These are phyloP conservation scores for Pachypanchax playfairii DNA, from an alignment of 2,113 vertebrate genomes.

Conservation along the genomic window DNA sequence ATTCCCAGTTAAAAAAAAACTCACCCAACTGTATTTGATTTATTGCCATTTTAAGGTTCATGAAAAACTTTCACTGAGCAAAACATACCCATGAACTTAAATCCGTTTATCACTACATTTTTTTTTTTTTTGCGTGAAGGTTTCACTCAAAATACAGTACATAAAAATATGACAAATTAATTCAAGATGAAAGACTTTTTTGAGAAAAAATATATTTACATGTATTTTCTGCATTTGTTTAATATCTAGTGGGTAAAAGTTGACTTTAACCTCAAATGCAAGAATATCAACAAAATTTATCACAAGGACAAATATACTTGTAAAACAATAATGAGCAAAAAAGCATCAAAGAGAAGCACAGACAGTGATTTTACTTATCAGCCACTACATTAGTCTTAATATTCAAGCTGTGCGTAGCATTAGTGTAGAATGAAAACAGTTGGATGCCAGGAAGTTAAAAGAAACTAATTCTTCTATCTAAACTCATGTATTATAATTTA, in stretches of 20 bases:
- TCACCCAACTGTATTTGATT: too few species aligned
- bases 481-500: background rate
- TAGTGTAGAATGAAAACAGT: background rate
- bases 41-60: too few species aligned
- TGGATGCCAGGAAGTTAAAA: background rate
- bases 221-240: background rate
- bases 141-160: too few species aligned
- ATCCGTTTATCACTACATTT: background rate
- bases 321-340: slow-evolving; percentile 4
- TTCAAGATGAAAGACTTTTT: too few species aligned
- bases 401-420: background rate
- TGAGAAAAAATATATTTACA: too few species aligned
- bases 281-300: background rate
- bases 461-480: too few species aligned
- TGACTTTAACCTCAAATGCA: background rate
- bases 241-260: slow-evolving; percentile 1
- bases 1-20: too few species aligned
- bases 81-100: too few species aligned
- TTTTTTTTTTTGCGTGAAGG: too few species aligned
- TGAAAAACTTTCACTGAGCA: too few species aligned
- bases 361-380: background rate
- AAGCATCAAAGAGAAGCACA: background rate
- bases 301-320: background rate
- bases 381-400: background rate
- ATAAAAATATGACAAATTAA: too few species aligned